These are phyloP conservation scores for human (Homo sapiens) DNA, from an alignment of 2,113 vertebrate species.

Conservation along the genomic window DNA sequence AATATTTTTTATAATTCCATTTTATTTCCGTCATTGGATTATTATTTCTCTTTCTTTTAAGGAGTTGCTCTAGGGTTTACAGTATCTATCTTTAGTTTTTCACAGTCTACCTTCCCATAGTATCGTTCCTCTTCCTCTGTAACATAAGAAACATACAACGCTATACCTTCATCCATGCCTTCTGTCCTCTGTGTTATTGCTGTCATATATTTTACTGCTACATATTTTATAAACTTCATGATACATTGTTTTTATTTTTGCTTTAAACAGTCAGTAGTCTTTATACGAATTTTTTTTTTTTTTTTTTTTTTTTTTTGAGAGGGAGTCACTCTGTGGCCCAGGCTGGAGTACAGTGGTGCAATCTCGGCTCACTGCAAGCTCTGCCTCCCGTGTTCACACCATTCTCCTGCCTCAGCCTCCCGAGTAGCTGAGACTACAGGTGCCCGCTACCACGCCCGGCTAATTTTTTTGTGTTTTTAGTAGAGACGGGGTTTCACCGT, in stretches of 20 bases:
- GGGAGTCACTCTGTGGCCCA: too few relatives aligned
- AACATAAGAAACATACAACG: neutral
- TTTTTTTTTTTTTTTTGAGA: too few relatives aligned
- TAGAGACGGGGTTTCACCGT: too few relatives aligned
- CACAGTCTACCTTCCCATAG: neutral
- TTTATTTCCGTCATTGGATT: neutral
- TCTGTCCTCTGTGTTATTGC: neutral
- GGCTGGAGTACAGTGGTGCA: too few relatives aligned
- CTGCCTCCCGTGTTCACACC: rapidly evolving
- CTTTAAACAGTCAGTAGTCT: neutral
- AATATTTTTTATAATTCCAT: neutral
- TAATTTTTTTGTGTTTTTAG: too few relatives aligned
- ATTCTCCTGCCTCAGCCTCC: too few relatives aligned
- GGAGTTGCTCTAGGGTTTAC: neutral
- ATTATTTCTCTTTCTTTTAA: neutral
- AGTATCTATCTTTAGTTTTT: neutral
- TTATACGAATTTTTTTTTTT: neutral
- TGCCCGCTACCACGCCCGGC: rapidly evolving
- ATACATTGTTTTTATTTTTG: neutral
- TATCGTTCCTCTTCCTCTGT: neutral
- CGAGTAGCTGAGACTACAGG: too few relatives aligned
- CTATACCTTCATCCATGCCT: neutral
- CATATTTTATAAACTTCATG: neutral
- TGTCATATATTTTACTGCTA: neutral
- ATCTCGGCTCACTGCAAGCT: too few relatives aligned